Evolutionary conservation across 2,797 vertebrate genomes (phyloP), one percentile per base, ranked within the genome.

Genomic region (Eurystomus glaucurus): DNA sequence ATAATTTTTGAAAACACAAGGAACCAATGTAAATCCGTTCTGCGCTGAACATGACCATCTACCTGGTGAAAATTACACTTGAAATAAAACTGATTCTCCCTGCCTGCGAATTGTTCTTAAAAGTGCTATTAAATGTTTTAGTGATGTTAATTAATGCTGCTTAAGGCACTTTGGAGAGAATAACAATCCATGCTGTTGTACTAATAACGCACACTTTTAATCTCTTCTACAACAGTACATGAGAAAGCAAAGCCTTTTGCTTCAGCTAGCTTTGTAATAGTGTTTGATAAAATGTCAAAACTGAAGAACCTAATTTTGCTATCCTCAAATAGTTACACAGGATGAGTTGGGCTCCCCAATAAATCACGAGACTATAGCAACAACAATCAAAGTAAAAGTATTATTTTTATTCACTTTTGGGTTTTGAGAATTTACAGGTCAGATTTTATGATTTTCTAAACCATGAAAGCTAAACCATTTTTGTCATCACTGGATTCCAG

Each of bases 81-180:
- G 45, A 88, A 86, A 58, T 51, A 69, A 86, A 81, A 88, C 7
- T 6, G 26, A 58, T 35, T 81, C 51, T 84, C 22, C 35, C 88
- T 61, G 39, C 58, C 62, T 65, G 8, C 2, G 91, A 69, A 69
- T 61, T 62, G 31, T 57, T 84, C 71, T 86, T 1, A 39, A 72
- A 94, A 72, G 25, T 71, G 14, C 14, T 81, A 29, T 58, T 94
- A 76, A 69, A 90, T 78, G 35, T 93, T 92, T 95, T 48, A 76
- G 12, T 37, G 21, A 11, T 66, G 55, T 69, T 88, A 96, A 94
- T 86, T 96, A 96, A 95, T 79, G 69, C 84, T 76, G 58, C 35
- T 91, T 81, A 66, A 69, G 62, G 80, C n/a, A 48, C 79, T 93
- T 91, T 13, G 6, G 51, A 92, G 79, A 88, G 37, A 90, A 84